phyloP scores from a whole-genome alignment of 2,797 vertebrate genomes.

The Megalops cyprinoides region DNA sequence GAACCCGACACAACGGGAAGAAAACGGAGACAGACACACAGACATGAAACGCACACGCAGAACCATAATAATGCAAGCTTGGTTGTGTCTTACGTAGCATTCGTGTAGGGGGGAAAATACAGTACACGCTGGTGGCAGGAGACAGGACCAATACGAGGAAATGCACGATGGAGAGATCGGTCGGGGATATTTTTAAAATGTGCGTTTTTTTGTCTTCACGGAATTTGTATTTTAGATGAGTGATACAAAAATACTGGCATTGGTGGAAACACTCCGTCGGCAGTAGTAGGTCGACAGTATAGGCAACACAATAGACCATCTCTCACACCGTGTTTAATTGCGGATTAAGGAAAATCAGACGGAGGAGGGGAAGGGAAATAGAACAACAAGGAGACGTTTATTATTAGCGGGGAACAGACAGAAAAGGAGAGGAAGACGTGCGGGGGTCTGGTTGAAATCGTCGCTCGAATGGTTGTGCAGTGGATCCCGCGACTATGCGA shows the following conservation, averaged over 20 bases:
- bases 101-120: conserved; percentile 44
- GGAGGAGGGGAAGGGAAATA: conserved; percentile 48
- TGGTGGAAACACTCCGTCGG: conserved; percentile 31
- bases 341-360: conserved; percentile 64
- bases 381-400: conserved; percentile 69
- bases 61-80: conserved; percentile 67
- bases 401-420: conserved; percentile 62
- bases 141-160: conserved; percentile 34
- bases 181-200: conserved; percentile 1
- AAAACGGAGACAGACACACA: conserved; percentile 22
- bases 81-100: conserved; percentile 67
- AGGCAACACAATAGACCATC: conserved; percentile 71
- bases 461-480: conserved; percentile 76
- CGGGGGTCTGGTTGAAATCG: conserved; percentile 58
- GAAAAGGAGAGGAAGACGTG: conserved; percentile 44
- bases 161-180: conserved; percentile 43
- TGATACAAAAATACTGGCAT: conserved; percentile 20
- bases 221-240: conserved; percentile 16
- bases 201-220: not conserved
- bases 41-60: conserved; percentile 28
- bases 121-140: conserved; percentile 43
- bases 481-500: conserved; percentile 75
- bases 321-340: conserved; percentile 70
- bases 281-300: conserved; percentile 37
- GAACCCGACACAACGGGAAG: not conserved